Base-by-base conservation (phyloP, 2,797 vertebrate genomes). In the Hippopotamyrus pictus region DNA sequence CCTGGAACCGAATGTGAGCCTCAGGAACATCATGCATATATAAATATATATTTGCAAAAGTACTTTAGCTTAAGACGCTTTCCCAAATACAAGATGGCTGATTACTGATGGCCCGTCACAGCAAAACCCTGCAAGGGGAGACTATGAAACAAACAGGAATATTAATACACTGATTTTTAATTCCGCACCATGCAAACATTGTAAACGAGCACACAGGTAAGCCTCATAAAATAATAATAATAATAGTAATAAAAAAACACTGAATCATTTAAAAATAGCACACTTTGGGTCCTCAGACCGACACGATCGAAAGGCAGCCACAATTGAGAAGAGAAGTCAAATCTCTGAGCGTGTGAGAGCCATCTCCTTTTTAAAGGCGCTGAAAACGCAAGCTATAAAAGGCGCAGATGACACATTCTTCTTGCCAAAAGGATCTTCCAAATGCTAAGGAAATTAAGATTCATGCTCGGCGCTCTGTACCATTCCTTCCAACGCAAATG, bases 381-480 rank as follows among this genome's bases (percentile, higher is more conserved):
- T 44, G 33, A 79, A 65, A 79, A 79, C 37, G 14, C 17, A 8
- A 5, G 73, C 73, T 79, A 79, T 79, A 79, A 79, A 79, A 79
- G 73, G 73, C 73, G 0, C 73, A 44, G 73, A 79, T 79, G 73
- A 79, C 73, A 44, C 73, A 44, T 79, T 79, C 73, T 79, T 79
- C 37, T 79, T 79, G 73, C 73, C 73, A 79, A 79, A 79, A 79
- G 73, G 73, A 79, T 79, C 73, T 79, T 79, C 73, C 73, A 44
- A 79, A 79, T 79, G 73, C 73, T 79, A 79, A 79, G 73, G 37
- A 79, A 79, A 79, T 79, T 79, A 79, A 79, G 73, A 79, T 79
- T 79, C 73, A 79, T 41, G 37, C 37, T 79, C 17, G 3, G 73
- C 14, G 1, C 73, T 41, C 37, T 44, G 17, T 5, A 79, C 37